Base-by-base conservation (phyloP, 2,797 vertebrate species). In the Tadarida brasiliensis region DNA sequence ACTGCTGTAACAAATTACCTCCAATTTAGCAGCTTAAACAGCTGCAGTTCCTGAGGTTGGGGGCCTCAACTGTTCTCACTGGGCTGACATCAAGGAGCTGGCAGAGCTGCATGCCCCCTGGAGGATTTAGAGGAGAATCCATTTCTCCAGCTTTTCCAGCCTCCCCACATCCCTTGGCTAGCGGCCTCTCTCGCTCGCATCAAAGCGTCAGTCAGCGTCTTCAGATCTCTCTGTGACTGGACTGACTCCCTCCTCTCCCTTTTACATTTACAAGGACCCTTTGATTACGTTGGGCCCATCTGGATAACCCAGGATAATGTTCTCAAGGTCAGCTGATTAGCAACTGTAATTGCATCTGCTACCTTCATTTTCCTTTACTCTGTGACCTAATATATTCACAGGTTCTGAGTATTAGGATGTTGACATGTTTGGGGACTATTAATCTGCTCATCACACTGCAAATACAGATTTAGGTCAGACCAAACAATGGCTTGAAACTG, bases 271-370 rank as follows among this genome's bases (percentile, higher is more conserved):
- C 26, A 74, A 88, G 39, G n/a, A 28, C 0, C 3, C 67, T 61
- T 6, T 11, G 44, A 57, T 71, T 33, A 65, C 1, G 4, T 0
- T 9, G 28, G 54, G 6, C 2, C 20, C 70, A 51, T 2, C 2
- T 12, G 15, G 8, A 1, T 93, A 61, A 70, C 47, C 63, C 65
- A 57, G 35, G 24, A 9, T 73, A 33, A 33, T 11, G 6, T n/a
- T 19, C 57, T 87, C 15, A 30, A 11, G 22, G 11, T 73, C 54
- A 94, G 17, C 3, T 49, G 26, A 59, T 10, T 28, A 39, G 30
- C 44, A 28, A 47, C 1, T 51, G 26, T 71, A 24, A 76, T 61
- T 78, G 28, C 11, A 33, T 17, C 33, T 61, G 82, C 28, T 74
- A 4, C 11, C 24, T 71, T 59, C 28, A 12, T 57, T 94, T 35